Evolutionary conservation across 2,797 vertebrate species (phyloP), one percentile per base, ranked within the genome.

Genomic region (Ctenosaura bakeri): DNA sequence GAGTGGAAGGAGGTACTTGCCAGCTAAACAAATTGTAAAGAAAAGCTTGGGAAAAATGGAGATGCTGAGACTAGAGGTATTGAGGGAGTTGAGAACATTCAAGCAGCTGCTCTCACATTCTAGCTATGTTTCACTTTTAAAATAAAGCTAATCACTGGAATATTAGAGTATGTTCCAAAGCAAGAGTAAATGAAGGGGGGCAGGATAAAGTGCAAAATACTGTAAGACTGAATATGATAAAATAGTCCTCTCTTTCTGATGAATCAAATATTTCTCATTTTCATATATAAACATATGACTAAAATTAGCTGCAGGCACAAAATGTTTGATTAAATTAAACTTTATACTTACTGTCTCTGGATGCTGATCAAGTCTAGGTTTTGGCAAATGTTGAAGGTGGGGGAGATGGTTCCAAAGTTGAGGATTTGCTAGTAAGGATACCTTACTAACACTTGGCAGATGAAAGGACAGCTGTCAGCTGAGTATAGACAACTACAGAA

Each of bases 81-180:
- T 59, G 42, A 86, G 1, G 0, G 1, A 2, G 9, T 22, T 7
- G 81, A 73, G 35, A 92, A 76, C 2, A 2, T 0, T 14, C 50
- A 86, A 62, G 59, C 32, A 78, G 64, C 0, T 64, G 26, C 1
- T 89, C 59, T 79, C 59, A 87, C 10, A 38, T 24, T 87, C 26
- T n/a, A 85, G 35, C 32, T 85, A 79, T 13, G 10, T 71, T 88
- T 81, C 54, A 85, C 12, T 78, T 69, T 89, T 52, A 38, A 8
- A 35, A 14, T 29, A 73, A 24, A 46, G 29, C 38, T 62, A 50
- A 86, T 52, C 42, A 50, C 54, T 38, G 77, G 52, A 74, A 62
- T 73, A 42, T 74, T 7, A 82, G 64, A 73, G 20, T n/a, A 46
- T 24, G 56, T 42, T 87, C 29, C 89, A 69, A 86, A 89, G 69